Evolutionary conservation across 2,888 invertebrate species (phyloP), one percentile per base, ranked within the genome.

Genomic region (Chironomus tentans): DNA sequence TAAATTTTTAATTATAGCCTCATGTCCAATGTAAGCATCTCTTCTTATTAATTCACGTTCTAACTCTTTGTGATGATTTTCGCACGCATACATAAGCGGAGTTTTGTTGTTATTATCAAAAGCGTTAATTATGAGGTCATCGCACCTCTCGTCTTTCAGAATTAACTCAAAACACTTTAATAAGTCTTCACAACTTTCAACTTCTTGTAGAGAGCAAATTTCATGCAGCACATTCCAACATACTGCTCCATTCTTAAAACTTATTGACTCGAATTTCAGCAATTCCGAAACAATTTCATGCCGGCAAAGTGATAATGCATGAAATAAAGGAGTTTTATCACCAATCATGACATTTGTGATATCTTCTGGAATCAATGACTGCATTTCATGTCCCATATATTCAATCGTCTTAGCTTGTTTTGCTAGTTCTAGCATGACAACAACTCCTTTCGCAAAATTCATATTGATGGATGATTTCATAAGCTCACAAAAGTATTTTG

Each of bases 11-110:
- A 47, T 48, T 12, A 48, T 38, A 13, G 21, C 21, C 21, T 70
- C 70, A n/a, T 70, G 68, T 15, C 68, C 47, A 47, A 70, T 22
- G n/a, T 47, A 70, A 18, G 70, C 70, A 10, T 47, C 70, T 21
- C 46, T 48, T 70, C 46, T 47, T 4, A 70, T 7, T 18, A 70
- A 48, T 1, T 70, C 70, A 5, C n/a, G 21, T 12, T 21, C 47
- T 21, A 70, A 12, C 13, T 70, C 70, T 18, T 70, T 21, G 21
- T 47, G 47, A 3, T 48, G 47, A 15, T 48, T 48, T 5, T 70
- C 15, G 24, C 70, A 70, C 5, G 70, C 70, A 38, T 70, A 70
- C 46, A 38, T 47, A 4, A 70, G 15, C 12, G 70, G 48, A 3
- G 38, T 21, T 1, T 38, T 21, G 12, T 48, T 22, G 15, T 18